Conservation (phyloP, 35 echinoderm and acorn worm genomes). For the Heliocidaris tuberculata region DNA sequence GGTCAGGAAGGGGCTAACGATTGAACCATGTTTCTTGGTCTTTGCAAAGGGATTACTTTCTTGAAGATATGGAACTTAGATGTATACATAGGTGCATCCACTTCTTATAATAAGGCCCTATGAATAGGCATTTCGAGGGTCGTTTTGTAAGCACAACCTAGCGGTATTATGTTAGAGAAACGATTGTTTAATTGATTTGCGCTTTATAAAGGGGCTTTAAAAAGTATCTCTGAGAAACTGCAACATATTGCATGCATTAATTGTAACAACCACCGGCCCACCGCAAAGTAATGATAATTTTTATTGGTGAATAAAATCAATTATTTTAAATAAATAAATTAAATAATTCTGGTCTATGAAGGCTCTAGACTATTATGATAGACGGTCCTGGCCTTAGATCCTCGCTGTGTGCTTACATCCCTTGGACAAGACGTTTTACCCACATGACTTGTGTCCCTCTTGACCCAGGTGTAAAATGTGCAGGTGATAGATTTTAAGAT, state of each 20-base stretch:
- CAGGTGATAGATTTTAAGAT: too few relatives aligned
- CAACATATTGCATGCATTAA: not conserved
- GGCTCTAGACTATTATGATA: too few relatives aligned
- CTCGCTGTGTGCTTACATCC: too few relatives aligned
- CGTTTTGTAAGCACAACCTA: not conserved
- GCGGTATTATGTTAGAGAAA: not conserved
- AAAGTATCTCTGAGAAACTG: not conserved
- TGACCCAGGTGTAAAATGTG: too few relatives aligned
- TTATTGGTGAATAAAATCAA: too few relatives aligned
- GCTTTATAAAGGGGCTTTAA: not conserved
- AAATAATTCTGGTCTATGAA: too few relatives aligned
- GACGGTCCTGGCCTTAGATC: too few relatives aligned
- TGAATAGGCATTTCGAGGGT: not conserved
- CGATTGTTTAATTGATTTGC: not conserved
- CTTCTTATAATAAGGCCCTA: not conserved
- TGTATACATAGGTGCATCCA: not conserved
- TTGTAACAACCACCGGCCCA: not conserved
- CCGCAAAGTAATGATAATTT: too few relatives aligned
- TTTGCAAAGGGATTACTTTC: not conserved
- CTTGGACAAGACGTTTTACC: too few relatives aligned
- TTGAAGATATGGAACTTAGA: not conserved
- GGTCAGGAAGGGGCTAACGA: constrained; percentile 19
- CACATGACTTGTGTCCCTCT: too few relatives aligned
- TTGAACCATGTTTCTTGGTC: constrained; percentile 34
- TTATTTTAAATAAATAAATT: too few relatives aligned